Evolutionary conservation across 1,140 invertebrate genomes (phyloP).

Genomic region (Drosophila quadrilineata): DNA sequence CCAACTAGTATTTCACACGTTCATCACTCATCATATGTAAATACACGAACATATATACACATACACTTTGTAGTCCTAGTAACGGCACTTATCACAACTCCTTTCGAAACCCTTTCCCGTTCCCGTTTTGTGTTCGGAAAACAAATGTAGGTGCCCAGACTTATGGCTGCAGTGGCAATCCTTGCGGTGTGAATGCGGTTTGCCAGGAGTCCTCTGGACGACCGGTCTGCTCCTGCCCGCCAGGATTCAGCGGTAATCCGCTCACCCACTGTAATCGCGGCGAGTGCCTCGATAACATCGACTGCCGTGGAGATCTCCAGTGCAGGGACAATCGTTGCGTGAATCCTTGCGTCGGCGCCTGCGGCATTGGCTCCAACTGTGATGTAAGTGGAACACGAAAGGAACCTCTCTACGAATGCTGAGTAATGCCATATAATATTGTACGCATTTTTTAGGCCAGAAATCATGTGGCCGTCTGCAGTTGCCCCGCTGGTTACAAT

Average conservation of each 20-base stretch:
- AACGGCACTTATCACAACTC: constrained; percentile 8
- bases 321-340: constrained; percentile 90
- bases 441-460: constrained; percentile 83
- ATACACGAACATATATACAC: background rate
- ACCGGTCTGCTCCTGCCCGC: constrained; percentile 87
- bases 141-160: constrained; percentile 47
- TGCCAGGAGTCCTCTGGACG: constrained; percentile 84
- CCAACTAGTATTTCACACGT: background rate
- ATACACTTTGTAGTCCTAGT: too few species aligned
- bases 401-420: too few species aligned
- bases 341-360: constrained; percentile 90
- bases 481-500: constrained; percentile 90
- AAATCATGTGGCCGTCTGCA: constrained; percentile 91
- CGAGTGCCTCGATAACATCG: constrained; percentile 85
- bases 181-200: constrained; percentile 85
- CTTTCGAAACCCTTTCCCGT: background rate
- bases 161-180: constrained; percentile 74
- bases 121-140: background rate
- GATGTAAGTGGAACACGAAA: constrained; percentile 83
- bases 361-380: constrained; percentile 87
- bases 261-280: constrained; percentile 84
- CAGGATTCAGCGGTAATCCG: constrained; percentile 88
- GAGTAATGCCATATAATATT: too few species aligned
- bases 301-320: constrained; percentile 85
- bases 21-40: background rate